Evolutionary conservation across 2,113 vertebrate species (phyloP).

Genomic region (Mungos mungo): DNA sequence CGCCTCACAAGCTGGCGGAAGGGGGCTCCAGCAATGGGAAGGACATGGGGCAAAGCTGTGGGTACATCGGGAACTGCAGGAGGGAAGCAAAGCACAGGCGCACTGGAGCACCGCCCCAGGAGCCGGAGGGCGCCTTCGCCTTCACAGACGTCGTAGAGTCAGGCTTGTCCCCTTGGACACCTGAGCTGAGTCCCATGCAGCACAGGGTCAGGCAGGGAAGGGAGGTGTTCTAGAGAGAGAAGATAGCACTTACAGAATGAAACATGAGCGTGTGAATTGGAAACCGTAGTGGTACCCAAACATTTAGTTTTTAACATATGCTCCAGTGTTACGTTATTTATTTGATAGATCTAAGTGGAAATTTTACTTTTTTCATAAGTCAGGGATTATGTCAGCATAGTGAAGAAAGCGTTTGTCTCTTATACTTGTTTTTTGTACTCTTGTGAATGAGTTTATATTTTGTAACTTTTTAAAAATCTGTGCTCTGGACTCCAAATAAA

Average conservation of each 20-base stretch:
- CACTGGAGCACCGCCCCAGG: neutral
- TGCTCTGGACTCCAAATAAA: constrained; percentile 28
- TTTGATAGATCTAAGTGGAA: neutral
- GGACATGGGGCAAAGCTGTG: neutral
- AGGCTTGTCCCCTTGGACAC: neutral
- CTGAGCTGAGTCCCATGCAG: neutral
- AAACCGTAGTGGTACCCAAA: neutral
- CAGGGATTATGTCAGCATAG: neutral
- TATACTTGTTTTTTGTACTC: neutral
- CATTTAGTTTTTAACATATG: neutral
- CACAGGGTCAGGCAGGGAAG: neutral
- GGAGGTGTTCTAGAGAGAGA: neutral
- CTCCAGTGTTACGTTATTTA: neutral
- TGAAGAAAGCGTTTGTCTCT: neutral
- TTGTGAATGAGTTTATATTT: neutral
- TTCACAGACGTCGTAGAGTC: neutral
- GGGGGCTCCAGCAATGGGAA: neutral
- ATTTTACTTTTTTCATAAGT: neutral
- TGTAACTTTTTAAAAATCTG: neutral
- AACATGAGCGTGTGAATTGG: neutral
- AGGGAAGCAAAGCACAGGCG: neutral
- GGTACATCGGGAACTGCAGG: neutral
- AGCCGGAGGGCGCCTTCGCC: neutral
- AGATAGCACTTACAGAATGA: neutral
- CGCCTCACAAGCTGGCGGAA: neutral